Evolutionary conservation across 1,140 invertebrate species (phyloP).

Genomic region (Drosophila dunni): DNA sequence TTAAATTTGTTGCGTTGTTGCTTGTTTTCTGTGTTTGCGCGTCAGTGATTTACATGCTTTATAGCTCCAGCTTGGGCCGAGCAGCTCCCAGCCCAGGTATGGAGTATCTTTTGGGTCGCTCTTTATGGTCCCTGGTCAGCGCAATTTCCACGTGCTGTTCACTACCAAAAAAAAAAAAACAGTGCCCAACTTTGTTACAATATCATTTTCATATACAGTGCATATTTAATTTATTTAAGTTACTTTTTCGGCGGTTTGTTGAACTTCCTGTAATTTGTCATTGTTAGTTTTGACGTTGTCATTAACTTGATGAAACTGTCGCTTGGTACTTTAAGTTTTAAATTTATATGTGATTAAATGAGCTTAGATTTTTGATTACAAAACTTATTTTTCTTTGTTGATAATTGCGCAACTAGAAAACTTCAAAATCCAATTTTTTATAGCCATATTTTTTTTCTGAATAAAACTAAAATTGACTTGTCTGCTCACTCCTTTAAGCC

Average conservation of each 20-base stretch:
- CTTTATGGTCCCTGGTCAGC: conserved; percentile 23
- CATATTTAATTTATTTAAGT: conserved; percentile 50
- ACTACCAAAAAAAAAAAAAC: not conserved
- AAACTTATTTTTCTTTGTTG: too few species aligned
- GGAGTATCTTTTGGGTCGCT: conserved; percentile 23
- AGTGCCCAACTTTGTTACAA: conserved; percentile 5
- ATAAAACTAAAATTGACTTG: conserved; percentile 32
- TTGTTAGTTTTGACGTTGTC: conserved; percentile 1
- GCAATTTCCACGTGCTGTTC: conserved; percentile 21
- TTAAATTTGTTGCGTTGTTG: conserved; percentile 40
- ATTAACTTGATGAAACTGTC: conserved; percentile 6
- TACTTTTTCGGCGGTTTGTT: conserved; percentile 47
- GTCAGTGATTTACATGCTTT: conserved; percentile 61
- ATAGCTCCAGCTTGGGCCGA: conserved; percentile 10
- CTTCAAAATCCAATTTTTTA: too few species aligned
- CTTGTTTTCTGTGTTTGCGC: conserved; percentile 45
- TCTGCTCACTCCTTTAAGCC: not conserved
- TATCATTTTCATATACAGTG: conserved; percentile 28
- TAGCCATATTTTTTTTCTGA: conserved; percentile 5
- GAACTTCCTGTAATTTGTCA: conserved; percentile 57
- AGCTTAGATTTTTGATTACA: not conserved
- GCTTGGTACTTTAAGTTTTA: not conserved
- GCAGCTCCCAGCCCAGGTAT: conserved; percentile 4
- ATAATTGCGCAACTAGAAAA: too few species aligned
- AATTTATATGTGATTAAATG: not conserved